Conservation (phyloP, 2,113 vertebrate genomes). For the Equus quagga region DNA sequence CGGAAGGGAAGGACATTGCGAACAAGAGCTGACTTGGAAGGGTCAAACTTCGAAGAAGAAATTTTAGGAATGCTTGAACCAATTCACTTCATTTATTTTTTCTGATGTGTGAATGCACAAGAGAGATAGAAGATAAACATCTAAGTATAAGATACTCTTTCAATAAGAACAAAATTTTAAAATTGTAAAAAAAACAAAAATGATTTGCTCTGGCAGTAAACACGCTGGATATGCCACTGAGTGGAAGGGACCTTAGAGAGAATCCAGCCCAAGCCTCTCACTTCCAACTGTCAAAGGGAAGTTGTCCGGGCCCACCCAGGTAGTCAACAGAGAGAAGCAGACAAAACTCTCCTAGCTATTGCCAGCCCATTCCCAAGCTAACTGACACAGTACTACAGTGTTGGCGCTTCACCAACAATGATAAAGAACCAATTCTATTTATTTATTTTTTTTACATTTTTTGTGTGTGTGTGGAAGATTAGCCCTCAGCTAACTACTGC, state of each 20-base stretch:
- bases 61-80: background rate
- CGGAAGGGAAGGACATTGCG: background rate
- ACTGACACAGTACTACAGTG: background rate
- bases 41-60: background rate
- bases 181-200: background rate
- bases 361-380: background rate
- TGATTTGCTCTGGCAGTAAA: background rate
- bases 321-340: background rate
- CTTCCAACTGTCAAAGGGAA: background rate
- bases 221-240: rapidly evolving
- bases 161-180: background rate
- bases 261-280: background rate
- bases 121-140: background rate
- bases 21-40: background rate
- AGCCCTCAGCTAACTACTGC: no score
- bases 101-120: background rate
- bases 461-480: no score
- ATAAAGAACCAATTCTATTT: background rate
- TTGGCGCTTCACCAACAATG: background rate
- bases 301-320: background rate
- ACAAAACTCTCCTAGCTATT: no score
- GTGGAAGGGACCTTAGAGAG: background rate
- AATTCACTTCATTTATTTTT: background rate
- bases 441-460: no score
- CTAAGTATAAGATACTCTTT: background rate